phyloP scores from a whole-genome alignment of 2,888 invertebrate species.

The Rhorus exstirpatorius region DNA sequence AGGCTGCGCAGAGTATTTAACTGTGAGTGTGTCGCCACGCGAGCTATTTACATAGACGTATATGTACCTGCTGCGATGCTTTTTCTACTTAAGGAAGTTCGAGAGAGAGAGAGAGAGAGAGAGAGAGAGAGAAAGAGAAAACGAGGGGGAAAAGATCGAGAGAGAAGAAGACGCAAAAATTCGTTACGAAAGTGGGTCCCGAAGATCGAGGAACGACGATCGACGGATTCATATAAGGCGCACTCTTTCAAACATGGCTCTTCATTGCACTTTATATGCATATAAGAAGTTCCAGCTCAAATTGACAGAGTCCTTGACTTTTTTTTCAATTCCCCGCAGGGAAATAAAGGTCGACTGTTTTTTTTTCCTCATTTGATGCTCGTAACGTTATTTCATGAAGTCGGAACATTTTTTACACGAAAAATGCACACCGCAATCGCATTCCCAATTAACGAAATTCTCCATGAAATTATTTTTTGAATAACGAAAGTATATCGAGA shows the following conservation, averaged over 20 bases:
- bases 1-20: conserved; percentile 36
- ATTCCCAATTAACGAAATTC: too few species aligned
- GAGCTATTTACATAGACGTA: conserved; percentile 75
- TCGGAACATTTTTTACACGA: too few species aligned
- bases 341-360: too few species aligned
- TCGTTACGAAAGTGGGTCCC: conserved; percentile 65
- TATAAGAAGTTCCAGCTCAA: neutral
- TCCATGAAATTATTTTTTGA: too few species aligned
- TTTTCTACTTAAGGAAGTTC: conserved; percentile 59
- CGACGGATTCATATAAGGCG: conserved; percentile 56
- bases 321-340: too few species aligned
- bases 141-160: conserved; percentile 4
- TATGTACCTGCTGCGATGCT: conserved; percentile 73
- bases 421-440: too few species aligned
- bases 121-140: conserved; percentile 1
- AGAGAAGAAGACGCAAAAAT: conserved; percentile 27
- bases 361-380: neutral
- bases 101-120: conserved; percentile 7
- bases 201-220: conserved; percentile 43
- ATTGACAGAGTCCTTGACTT: neutral
- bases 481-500: too few species aligned
- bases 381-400: too few species aligned
- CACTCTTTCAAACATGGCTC: conserved; percentile 26
- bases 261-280: conserved; percentile 6
- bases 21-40: conserved; percentile 67